Evolutionary conservation across 1,140 invertebrate species (phyloP).

Genomic region (Bombus sylvicola): DNA sequence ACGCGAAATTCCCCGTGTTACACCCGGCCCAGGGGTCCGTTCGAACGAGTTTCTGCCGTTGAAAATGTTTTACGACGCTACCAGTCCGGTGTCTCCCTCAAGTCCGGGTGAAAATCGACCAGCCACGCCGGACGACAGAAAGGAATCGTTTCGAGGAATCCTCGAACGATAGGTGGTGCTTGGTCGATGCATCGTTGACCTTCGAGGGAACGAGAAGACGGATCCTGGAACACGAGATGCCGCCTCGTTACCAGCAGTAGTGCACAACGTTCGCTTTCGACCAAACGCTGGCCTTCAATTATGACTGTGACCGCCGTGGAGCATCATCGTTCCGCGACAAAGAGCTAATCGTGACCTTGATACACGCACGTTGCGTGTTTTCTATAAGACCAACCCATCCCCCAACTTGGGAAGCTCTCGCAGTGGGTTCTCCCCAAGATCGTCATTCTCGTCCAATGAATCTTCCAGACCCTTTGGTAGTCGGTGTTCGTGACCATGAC

Average conservation of each 20-base stretch:
- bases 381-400: neutral
- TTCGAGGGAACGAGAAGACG: slow-evolving; percentile 26
- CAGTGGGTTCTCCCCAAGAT: neutral
- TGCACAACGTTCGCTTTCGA: slow-evolving; percentile 3
- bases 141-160: neutral
- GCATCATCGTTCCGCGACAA: slow-evolving; percentile 17
- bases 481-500: slow-evolving; percentile 1
- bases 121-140: neutral
- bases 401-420: neutral
- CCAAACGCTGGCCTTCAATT: slow-evolving; percentile 46
- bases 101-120: neutral
- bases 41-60: neutral
- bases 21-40: neutral
- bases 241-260: neutral
- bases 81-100: neutral
- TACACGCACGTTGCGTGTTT: neutral
- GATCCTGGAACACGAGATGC: slow-evolving; percentile 34
- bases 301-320: slow-evolving; percentile 4
- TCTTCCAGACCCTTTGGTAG: neutral
- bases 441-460: neutral
- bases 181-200: neutral
- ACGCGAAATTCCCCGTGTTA: slow-evolving; percentile 21
- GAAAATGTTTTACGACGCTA: slow-evolving; percentile 14
- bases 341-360: slow-evolving; percentile 42
- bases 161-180: neutral